Base-by-base conservation (phyloP, 2,113 vertebrate genomes). In the Oceanodroma tethys region DNA sequence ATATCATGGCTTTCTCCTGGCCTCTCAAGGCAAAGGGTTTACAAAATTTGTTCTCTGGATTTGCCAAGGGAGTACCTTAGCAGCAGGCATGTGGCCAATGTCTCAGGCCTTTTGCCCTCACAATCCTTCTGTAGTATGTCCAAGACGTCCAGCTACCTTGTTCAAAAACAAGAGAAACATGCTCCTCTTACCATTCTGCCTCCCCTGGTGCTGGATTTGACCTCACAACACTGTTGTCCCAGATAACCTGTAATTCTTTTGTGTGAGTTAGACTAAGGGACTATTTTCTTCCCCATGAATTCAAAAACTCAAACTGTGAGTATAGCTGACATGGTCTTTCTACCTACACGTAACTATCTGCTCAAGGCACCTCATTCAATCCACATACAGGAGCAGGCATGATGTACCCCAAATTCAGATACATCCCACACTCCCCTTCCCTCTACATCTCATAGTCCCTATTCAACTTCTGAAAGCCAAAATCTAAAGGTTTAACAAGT, bases 301-400 rank as follows among this genome's bases (percentile, higher is more conserved):
- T 86, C 22, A 22, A 11, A 74, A 43, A 6, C 7, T 36, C 73
- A 1, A 45, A 2, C 0, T 32, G 36, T 2, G 32, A 85, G 27
- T 3, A 6, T 0, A 17, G 55, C 50, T 32, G 47, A n/a, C 4
- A 3, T 0, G 14, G 29, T 26, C 32, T 11, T 36, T 56, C 48
- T 40, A 52, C 14, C 86, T 55, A 21, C 6, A 53, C 52, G 27
- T 8, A 5, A 1, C 23, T 2, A 1, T 7, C 62, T 55, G 36
- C 60, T 56, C 30, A 22, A 65, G 60, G 75, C n/a, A 40, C 27
- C 58, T 68, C n/a, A 4, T 10, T n/a, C 26, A 20, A 10, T 12
- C 50, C 66, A 58, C 56, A 16, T 1, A 34, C 30, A 36, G 34
- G 38, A n/a, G 13, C 0, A 26, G 38, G 55, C 32, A 42, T 1